Conservation (phyloP, 2,113 vertebrate species). For the Vanacampus margaritifer region DNA sequence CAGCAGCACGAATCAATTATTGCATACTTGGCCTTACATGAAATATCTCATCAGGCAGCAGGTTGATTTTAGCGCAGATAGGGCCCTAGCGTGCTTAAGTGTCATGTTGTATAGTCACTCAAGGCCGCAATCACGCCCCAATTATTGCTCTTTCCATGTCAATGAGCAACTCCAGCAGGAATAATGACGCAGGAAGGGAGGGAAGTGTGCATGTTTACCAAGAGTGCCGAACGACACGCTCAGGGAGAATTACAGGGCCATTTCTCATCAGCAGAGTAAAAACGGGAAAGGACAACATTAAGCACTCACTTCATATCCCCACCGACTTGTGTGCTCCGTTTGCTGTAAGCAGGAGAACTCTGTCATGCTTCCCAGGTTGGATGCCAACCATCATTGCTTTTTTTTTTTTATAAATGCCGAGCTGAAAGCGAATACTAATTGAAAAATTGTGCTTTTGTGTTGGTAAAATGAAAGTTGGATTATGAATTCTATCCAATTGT, state of each 20-base stretch:
- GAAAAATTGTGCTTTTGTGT: slow-evolving; percentile 15
- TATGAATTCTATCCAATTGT: slow-evolving; percentile 30
- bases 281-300: slow-evolving; percentile 30
- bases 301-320: slow-evolving; percentile 31
- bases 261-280: slow-evolving; percentile 56
- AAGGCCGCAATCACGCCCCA: slow-evolving; percentile 70
- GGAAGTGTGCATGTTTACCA: slow-evolving; percentile 38
- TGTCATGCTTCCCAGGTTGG: slow-evolving; percentile 12
- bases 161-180: slow-evolving; percentile 60
- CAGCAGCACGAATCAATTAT: slow-evolving; percentile 3
- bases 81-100: slow-evolving; percentile 34
- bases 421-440: slow-evolving; percentile 21
- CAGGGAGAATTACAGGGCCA: slow-evolving; percentile 42
- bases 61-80: slow-evolving; percentile 25
- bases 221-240: slow-evolving; percentile 49
- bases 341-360: slow-evolving; percentile 14
- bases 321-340: slow-evolving; percentile 32
- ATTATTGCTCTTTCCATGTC: slow-evolving; percentile 72
- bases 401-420: slow-evolving; percentile 2
- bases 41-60: slow-evolving; percentile 36
- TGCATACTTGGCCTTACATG: slow-evolving; percentile 17
- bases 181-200: slow-evolving; percentile 45
- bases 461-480: slow-evolving; percentile 32
- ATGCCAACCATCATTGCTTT: neutral
- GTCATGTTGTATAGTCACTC: slow-evolving; percentile 22